These are phyloP conservation scores for Cinclus mexicanus DNA, from an alignment of 2,113 vertebrate species.

Conservation along the genomic window DNA sequence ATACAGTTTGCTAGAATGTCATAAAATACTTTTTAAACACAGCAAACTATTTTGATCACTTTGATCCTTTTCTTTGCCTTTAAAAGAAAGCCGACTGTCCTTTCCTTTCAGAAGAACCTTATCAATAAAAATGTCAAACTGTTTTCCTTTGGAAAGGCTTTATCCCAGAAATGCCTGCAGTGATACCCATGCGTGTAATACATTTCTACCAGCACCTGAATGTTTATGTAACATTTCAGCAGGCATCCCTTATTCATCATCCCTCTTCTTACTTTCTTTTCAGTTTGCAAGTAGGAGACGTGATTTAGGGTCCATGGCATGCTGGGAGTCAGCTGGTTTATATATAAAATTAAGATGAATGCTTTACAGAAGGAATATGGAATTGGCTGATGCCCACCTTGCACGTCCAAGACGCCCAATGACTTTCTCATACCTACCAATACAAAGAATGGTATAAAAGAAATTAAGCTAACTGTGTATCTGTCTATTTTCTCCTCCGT, in stretches of 20 bases:
- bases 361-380: background rate
- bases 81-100: background rate
- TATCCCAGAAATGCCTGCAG: slow-evolving; percentile 15
- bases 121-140: slow-evolving; percentile 14
- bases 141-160: slow-evolving; percentile 30
- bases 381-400: background rate
- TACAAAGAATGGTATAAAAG: background rate
- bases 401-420: background rate
- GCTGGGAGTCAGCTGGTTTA: background rate
- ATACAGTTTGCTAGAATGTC: slow-evolving; percentile 24
- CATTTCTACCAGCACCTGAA: background rate
- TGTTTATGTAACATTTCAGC: background rate
- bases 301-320: background rate
- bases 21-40: slow-evolving; percentile 54
- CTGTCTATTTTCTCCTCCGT: background rate
- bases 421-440: background rate
- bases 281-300: background rate
- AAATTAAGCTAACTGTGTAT: background rate
- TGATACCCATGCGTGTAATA: background rate
- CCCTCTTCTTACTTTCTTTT: background rate
- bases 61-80: slow-evolving; percentile 25
- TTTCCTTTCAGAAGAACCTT: background rate
- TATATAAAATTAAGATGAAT: background rate
- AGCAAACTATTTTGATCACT: slow-evolving; percentile 54
- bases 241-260: background rate